phyloP scores from a whole-genome alignment of 2,113 vertebrate species.

The Pholis gunnellus region DNA sequence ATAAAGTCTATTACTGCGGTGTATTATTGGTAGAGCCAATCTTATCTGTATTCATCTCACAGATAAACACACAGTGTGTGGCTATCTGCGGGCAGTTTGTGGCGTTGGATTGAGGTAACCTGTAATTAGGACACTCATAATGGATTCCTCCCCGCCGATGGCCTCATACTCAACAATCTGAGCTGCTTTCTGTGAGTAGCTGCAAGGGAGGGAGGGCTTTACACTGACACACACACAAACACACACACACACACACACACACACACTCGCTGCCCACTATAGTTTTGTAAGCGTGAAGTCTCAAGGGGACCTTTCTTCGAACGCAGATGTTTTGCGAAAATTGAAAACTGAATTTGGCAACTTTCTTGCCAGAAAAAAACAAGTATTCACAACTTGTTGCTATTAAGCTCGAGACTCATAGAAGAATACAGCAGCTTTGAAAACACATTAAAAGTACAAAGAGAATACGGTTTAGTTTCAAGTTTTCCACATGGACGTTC shows the following conservation, averaged over 20 bases:
- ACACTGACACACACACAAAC: neutral
- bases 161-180: neutral
- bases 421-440: no score
- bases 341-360: neutral
- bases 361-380: neutral
- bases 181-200: neutral
- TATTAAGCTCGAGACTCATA: neutral
- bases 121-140: neutral
- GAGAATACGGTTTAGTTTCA: neutral
- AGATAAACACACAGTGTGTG: neutral
- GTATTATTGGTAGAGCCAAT: neutral
- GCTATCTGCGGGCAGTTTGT: neutral
- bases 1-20: neutral
- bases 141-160: neutral
- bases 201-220: neutral
- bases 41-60: neutral
- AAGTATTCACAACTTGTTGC: neutral
- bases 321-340: neutral
- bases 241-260: neutral
- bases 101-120: neutral
- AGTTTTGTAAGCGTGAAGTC: neutral
- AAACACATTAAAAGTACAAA: neutral
- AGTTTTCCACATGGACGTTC: neutral
- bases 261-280: neutral
- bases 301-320: neutral